A percentile compares a stretch with the other conserved stretches of the same genome.
Conservation (phyloP, 2,888 invertebrate genomes). For the Mantis religiosa region DNA sequence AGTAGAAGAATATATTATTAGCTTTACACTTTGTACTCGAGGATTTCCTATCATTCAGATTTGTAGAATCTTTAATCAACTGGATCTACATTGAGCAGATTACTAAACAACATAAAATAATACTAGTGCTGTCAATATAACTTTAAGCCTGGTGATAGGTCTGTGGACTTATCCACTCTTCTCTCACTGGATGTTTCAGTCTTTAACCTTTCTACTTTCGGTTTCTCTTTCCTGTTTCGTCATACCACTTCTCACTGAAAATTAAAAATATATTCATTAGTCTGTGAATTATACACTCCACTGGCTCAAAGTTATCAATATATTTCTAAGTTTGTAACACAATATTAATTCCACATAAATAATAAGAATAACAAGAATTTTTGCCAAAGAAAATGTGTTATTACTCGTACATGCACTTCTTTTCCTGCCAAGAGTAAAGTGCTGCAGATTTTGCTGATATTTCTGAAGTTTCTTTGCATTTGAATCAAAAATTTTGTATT, state of each 20-base stretch:
- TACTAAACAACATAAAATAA: background rate
- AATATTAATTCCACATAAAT: too few relatives aligned
- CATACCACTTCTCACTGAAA: constrained; percentile 68
- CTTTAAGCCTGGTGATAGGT: background rate
- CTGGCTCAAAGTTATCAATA: too few relatives aligned
- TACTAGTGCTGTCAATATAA: background rate
- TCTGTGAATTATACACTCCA: too few relatives aligned
- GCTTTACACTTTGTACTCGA: background rate
- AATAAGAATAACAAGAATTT: too few relatives aligned
- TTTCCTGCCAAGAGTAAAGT: too few relatives aligned
- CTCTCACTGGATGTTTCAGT: background rate
- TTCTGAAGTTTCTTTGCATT: too few relatives aligned
- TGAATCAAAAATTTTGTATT: too few relatives aligned
- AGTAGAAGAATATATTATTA: background rate
- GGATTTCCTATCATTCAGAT: background rate
- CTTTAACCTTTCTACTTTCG: constrained; percentile 5
- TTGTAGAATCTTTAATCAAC: background rate
- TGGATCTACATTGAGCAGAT: background rate
- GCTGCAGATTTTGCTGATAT: too few relatives aligned
- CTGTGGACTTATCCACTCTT: background rate
- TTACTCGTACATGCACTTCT: too few relatives aligned
- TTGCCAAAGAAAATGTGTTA: too few relatives aligned
- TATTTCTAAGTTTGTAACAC: too few relatives aligned
- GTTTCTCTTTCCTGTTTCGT: constrained; percentile 46
- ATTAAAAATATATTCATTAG: constrained; percentile 31